phyloP scores from a whole-genome alignment of 2,888 invertebrate genomes.

The Oligia latruncula region DNA sequence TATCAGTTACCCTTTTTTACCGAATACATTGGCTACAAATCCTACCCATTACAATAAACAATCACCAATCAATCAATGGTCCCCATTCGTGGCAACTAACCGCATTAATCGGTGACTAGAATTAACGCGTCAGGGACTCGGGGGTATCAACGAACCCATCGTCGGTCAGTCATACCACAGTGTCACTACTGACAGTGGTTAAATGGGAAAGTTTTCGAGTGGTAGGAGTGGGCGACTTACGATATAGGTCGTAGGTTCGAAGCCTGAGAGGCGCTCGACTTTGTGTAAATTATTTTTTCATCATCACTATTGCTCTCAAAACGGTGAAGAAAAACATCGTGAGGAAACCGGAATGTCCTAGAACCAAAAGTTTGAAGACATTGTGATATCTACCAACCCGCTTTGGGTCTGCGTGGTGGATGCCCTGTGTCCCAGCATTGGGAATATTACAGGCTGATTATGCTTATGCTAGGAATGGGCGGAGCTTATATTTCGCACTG shows the following conservation, averaged over 20 bases:
- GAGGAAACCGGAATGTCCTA: too few relatives aligned
- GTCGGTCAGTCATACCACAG: constrained; percentile 44
- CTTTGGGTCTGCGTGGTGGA: too few relatives aligned
- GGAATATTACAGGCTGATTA: too few relatives aligned
- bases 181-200: constrained; percentile 1
- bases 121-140: constrained; percentile 42
- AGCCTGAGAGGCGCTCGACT: too few relatives aligned
- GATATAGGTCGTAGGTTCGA: background rate
- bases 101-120: constrained; percentile 40
- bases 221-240: too few relatives aligned
- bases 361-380: too few relatives aligned
- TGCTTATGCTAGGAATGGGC: too few relatives aligned
- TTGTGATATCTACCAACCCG: too few relatives aligned
- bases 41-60: background rate
- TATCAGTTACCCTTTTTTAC: background rate
- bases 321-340: too few relatives aligned
- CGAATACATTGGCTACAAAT: background rate
- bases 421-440: too few relatives aligned
- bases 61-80: constrained; percentile 23
- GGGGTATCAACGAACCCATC: constrained; percentile 39
- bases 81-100: constrained; percentile 26
- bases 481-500: background rate
- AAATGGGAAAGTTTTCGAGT: background rate
- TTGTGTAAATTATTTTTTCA: too few relatives aligned
- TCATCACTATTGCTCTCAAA: too few relatives aligned